Conservation (phyloP, 1,140 invertebrate species). For the Grapholita molesta region DNA sequence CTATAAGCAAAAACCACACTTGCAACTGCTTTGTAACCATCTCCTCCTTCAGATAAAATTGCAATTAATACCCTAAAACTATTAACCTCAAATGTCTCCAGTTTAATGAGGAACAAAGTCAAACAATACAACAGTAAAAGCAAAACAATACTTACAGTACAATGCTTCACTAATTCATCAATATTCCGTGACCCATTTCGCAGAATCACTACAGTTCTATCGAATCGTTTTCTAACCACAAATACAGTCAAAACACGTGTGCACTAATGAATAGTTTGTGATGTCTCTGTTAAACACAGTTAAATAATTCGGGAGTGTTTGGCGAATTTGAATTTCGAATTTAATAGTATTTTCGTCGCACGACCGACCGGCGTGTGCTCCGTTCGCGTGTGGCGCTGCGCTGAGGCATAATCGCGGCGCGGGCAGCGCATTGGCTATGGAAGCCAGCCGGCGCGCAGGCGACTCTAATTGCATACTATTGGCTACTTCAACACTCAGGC, state of each 20-base stretch:
- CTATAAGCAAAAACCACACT: neutral
- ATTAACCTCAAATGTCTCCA: neutral
- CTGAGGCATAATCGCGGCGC: neutral
- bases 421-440: neutral
- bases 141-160: conserved; percentile 29
- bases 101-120: neutral
- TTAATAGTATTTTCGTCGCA: neutral
- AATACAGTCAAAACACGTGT: neutral
- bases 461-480: neutral
- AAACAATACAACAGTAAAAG: neutral
- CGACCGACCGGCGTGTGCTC: neutral
- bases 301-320: neutral
- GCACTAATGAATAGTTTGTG: neutral
- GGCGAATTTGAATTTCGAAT: conserved; percentile 6
- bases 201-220: conserved; percentile 23
- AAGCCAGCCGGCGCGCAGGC: neutral
- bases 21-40: neutral
- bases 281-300: neutral
- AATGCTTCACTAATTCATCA: conserved; percentile 21
- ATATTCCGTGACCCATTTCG: conserved; percentile 40
- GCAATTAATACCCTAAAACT: neutral
- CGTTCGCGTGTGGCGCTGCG: conserved; percentile 18
- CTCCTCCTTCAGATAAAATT: neutral
- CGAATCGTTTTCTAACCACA: neutral
- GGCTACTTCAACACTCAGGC: neutral